A percentile compares a stretch with the other conserved stretches of the same genome.
Conservation (phyloP, 2,113 vertebrate species). For the Tapirus terrestris region DNA sequence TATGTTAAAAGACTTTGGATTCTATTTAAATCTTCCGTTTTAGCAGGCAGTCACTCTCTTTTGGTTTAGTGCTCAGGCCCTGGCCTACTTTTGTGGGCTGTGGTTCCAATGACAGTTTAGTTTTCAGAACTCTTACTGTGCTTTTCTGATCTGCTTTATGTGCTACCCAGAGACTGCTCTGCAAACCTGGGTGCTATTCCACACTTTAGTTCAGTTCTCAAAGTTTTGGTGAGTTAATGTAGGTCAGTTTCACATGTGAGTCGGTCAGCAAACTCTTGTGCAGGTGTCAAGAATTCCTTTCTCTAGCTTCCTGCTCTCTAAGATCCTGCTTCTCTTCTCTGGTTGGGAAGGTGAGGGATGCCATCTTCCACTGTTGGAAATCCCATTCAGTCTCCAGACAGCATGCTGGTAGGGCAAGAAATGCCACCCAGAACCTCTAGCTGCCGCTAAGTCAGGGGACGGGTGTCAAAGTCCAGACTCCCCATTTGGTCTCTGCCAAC, state of each 20-base stretch:
- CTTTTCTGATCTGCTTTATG: not conserved
- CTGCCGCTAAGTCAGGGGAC: no score
- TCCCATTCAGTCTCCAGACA: not conserved
- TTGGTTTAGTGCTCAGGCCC: not conserved
- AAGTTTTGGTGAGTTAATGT: not conserved
- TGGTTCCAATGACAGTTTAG: not conserved
- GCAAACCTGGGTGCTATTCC: not conserved
- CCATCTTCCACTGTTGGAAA: not conserved
- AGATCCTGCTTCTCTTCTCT: not conserved
- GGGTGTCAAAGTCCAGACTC: not conserved
- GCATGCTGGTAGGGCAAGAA: not conserved
- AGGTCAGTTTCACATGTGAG: not conserved
- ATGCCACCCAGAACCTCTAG: not conserved
- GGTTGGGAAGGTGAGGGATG: not conserved
- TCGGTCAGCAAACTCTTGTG: not conserved
- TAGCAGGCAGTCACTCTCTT: not conserved
- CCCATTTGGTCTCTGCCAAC: not conserved
- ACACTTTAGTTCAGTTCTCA: not conserved
- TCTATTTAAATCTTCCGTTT: not conserved
- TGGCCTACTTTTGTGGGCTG: not conserved
- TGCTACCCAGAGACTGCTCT: not conserved
- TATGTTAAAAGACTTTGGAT: not conserved
- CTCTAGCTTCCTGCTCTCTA: not conserved
- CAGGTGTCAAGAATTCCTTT: not conserved
- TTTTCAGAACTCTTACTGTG: not conserved